Evolutionary conservation across 2,888 invertebrate species (phyloP).

Genomic region (Drosophila greeni): DNA sequence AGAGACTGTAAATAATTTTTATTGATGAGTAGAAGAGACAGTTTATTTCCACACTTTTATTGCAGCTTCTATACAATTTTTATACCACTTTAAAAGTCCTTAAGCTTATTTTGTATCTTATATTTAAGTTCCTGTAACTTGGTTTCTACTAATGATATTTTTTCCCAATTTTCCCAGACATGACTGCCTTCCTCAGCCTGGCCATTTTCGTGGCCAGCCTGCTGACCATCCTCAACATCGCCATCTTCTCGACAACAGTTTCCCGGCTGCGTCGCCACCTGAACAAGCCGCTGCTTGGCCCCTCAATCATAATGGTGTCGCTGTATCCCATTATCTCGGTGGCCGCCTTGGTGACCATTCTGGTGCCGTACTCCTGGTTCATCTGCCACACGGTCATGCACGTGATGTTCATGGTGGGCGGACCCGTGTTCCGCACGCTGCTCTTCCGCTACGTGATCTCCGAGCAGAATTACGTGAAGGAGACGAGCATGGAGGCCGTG

Average conservation of each 20-base stretch:
- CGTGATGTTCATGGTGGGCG: constrained; percentile 75
- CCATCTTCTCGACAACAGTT: constrained; percentile 73
- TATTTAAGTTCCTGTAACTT: background rate
- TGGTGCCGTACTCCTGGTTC: constrained; percentile 76
- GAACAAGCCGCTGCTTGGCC: constrained; percentile 54
- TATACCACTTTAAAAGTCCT: too few relatives aligned
- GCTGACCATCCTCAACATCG: constrained; percentile 72
- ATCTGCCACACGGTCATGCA: constrained; percentile 77
- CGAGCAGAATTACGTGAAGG: constrained; percentile 78
- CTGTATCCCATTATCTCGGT: constrained; percentile 76
- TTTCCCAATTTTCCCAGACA: constrained; percentile 59
- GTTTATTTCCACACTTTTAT: background rate
- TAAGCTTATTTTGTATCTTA: background rate
- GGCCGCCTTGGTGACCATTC: constrained; percentile 73
- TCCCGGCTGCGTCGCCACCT: constrained; percentile 62
- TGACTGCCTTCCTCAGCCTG: constrained; percentile 74
- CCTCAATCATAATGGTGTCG: constrained; percentile 69
- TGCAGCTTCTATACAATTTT: background rate
- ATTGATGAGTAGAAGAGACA: background rate
- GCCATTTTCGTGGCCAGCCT: constrained; percentile 72
- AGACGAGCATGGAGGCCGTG: constrained; percentile 76
- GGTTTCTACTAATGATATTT: constrained; percentile 7
- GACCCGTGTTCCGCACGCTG: constrained; percentile 70
- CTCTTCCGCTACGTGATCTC: constrained; percentile 78
- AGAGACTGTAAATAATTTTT: background rate